Evolutionary conservation across 2,888 invertebrate species (phyloP), one percentile per base, ranked within the genome.

Genomic region (Mayetiola destructor): DNA sequence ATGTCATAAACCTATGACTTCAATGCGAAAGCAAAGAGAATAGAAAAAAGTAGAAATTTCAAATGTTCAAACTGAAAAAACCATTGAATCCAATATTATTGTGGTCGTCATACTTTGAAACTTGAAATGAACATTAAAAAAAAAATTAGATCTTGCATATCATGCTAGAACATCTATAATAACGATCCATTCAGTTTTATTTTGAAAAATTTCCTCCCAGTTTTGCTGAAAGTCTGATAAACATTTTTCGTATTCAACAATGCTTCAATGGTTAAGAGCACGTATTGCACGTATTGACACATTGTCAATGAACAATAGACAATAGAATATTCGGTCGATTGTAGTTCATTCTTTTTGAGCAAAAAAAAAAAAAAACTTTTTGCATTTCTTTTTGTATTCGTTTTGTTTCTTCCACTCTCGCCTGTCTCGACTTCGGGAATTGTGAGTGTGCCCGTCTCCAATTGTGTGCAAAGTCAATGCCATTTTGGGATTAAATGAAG

Each of bases 211-310:
- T 48, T 48, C 27, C 27, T 48, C 27, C 14, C n/a, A n/a, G n/a
- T 40, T 21, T n/a, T 40, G 4, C 27, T 27, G 27, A 48, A 48
- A 48, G 14, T 42, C 14, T 36, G n/a, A 36, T 36, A 36, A 36
- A 36, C 36, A 12, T 36, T 36, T 36, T 39, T 27, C 3, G n/a
- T n/a, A n/a, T n/a, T n/a, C 27, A 48, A 32, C n/a, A 32, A 32
- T 32, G 32, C 12, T 32, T 32, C 8, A 32, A 32, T 32, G 12
- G n/a, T n/a, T n/a, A n/a, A 2, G n/a, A 27, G 48, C 48, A 48
- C 48, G 48, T 48, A 48, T 48, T 48, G 23, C 48, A 27, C n/a
- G 48, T 48, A 48, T 48, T 48, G 48, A 48, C 48, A n/a, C n/a
- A 48, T 27, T 48, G 48, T 48, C 48, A 16, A 16, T 27, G 16